Conservation (phyloP, 2,888 invertebrate genomes). For the Sympetrum striolatum region DNA sequence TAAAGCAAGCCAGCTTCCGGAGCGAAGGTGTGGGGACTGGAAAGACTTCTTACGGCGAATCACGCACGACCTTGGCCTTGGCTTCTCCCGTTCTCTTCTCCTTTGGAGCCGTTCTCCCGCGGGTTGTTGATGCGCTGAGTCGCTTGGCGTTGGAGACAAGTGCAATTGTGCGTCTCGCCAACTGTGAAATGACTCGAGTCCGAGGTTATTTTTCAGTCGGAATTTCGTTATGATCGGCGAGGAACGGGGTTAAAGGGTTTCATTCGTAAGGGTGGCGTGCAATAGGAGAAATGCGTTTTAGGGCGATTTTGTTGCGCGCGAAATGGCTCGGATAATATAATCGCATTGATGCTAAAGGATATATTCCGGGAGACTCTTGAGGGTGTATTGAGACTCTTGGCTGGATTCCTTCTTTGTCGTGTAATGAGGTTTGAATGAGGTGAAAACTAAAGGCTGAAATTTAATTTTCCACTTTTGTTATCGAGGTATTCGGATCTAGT, state of each 20-base stretch:
- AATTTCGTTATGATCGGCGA: not conserved
- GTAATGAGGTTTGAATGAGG: too few species aligned
- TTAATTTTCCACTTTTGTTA: too few species aligned
- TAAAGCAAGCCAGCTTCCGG: slow-evolving; percentile 29
- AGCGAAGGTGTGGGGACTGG: slow-evolving; percentile 14
- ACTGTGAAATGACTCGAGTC: slow-evolving; percentile 7
- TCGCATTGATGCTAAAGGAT: too few species aligned
- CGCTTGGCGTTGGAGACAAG: not conserved
- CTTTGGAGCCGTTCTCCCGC: not conserved
- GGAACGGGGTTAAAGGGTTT: not conserved
- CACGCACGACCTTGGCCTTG: slow-evolving; percentile 41
- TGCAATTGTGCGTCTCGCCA: slow-evolving; percentile 22
- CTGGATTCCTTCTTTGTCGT: too few species aligned
- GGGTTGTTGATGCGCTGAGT: slow-evolving; percentile 12
- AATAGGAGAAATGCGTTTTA: too few species aligned
- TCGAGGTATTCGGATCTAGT: too few species aligned
- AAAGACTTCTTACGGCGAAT: slow-evolving; percentile 33
- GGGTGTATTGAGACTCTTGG: too few species aligned
- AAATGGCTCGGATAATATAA: too few species aligned
- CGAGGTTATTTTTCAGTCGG: not conserved
- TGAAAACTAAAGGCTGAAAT: too few species aligned
- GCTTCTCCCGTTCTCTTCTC: not conserved
- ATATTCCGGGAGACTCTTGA: too few species aligned
- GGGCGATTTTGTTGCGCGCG: too few species aligned
- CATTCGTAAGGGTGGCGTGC: not conserved